These are phyloP conservation scores for Spatulosminthurus flaviceps DNA, from an alignment of 2,888 invertebrate species.

Conservation along the genomic window DNA sequence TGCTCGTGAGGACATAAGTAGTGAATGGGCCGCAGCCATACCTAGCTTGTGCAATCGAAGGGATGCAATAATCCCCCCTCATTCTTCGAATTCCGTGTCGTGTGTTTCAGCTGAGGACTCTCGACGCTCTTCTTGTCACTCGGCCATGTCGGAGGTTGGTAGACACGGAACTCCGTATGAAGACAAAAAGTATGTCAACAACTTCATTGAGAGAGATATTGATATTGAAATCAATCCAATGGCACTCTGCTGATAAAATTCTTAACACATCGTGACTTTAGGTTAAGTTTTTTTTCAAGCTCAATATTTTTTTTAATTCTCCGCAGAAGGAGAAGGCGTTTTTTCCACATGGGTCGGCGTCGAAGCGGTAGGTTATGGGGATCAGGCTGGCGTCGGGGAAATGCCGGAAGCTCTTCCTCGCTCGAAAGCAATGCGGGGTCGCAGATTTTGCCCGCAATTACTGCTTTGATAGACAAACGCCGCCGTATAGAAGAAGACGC, in stretches of 20 bases:
- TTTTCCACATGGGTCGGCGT: slow-evolving; percentile 51
- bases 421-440: slow-evolving; percentile 79
- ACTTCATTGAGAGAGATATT: background rate
- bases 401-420: slow-evolving; percentile 78
- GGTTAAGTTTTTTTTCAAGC: no score
- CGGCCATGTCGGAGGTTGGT: slow-evolving; percentile 56
- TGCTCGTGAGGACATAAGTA: slow-evolving; percentile 82
- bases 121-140: slow-evolving; percentile 59
- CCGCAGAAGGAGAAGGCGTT: slow-evolving; percentile 26
- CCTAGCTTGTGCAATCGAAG: slow-evolving; percentile 86
- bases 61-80: slow-evolving; percentile 76
- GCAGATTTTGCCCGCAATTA: slow-evolving; percentile 60
- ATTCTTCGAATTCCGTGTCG: slow-evolving; percentile 64
- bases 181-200: slow-evolving; percentile 47
- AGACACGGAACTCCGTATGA: slow-evolving; percentile 68
- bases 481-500: slow-evolving; percentile 40
- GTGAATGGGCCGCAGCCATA: slow-evolving; percentile 90
- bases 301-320: slow-evolving; percentile 21
- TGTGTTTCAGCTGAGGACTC: slow-evolving; percentile 60
- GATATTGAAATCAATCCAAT: background rate
- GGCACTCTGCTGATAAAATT: no score
- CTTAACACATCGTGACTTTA: no score
- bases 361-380: slow-evolving; percentile 48
- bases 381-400: slow-evolving; percentile 51
- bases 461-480: slow-evolving; percentile 57